phyloP scores from a whole-genome alignment of 2,113 vertebrate species.

The Uria lomvia region DNA sequence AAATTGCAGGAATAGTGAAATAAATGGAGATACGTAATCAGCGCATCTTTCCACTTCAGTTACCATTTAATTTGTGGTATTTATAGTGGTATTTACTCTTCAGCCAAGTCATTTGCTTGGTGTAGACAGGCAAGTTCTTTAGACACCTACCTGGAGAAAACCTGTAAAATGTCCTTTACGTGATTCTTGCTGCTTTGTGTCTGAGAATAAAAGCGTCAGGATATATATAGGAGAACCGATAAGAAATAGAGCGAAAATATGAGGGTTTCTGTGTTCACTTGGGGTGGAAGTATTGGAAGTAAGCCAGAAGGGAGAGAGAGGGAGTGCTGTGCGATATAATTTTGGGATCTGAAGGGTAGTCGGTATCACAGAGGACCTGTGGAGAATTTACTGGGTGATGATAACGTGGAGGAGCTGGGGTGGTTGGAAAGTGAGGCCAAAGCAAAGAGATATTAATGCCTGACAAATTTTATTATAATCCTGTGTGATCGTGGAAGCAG shows the following conservation, averaged over 20 bases:
- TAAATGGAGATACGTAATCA: background rate
- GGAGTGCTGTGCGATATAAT: background rate
- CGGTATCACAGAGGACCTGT: background rate
- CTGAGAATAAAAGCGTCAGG: background rate
- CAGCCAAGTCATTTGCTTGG: background rate
- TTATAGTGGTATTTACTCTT: background rate
- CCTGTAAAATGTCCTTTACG: background rate
- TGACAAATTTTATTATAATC: background rate
- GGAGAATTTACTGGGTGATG: background rate
- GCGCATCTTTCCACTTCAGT: background rate
- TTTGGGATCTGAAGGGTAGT: background rate
- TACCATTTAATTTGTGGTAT: background rate
- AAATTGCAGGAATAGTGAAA: background rate
- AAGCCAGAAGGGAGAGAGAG: background rate
- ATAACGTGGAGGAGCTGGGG: background rate
- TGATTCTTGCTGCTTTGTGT: background rate
- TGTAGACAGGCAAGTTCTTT: background rate
- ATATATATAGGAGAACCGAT: background rate
- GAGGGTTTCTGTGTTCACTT: background rate
- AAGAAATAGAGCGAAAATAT: background rate
- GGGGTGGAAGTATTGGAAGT: background rate
- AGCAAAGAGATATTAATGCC: background rate
- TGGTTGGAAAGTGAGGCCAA: background rate
- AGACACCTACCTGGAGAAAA: background rate
- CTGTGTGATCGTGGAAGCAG: background rate